Conservation (phyloP, 2,888 invertebrate species). For the Drosophila bunnanda region DNA sequence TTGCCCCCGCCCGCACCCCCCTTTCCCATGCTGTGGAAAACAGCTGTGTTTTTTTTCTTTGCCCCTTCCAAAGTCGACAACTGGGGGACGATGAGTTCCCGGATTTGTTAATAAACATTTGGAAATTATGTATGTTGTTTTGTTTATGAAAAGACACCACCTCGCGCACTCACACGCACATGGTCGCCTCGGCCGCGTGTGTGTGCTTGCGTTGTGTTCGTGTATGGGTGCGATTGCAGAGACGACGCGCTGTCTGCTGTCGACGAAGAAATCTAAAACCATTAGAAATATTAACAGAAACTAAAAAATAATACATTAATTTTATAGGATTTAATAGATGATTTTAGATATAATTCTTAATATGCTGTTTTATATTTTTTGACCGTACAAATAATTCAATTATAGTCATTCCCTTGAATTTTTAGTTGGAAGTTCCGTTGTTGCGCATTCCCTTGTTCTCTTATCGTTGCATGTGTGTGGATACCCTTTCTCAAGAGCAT, state of each 20-base stretch:
- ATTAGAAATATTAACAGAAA: too few species aligned
- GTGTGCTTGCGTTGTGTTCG: not conserved
- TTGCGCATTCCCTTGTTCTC: not conserved
- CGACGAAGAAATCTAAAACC: not conserved
- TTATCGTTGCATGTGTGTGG: too few species aligned
- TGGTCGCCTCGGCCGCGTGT: conserved; percentile 4
- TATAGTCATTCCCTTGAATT: too few species aligned
- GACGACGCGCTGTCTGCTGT: conserved; percentile 47
- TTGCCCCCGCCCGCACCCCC: not conserved
- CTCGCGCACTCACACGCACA: conserved; percentile 17
- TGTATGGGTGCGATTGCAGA: conserved; percentile 36
- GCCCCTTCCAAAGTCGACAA: not conserved
- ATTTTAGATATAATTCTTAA: too few species aligned
- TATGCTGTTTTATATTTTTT: too few species aligned
- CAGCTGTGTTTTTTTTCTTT: conserved; percentile 6
- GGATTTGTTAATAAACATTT: conserved; percentile 20
- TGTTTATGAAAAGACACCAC: conserved; percentile 24
- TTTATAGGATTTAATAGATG: too few species aligned
- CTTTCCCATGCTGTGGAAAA: not conserved
- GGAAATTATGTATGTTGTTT: conserved; percentile 27
- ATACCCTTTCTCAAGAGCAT: not conserved
- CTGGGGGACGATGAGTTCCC: not conserved
- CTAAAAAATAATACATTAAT: too few species aligned
- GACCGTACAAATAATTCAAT: too few species aligned
- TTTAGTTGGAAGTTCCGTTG: not conserved